Conservation (phyloP, 2,888 invertebrate species). For the Spodoptera exigua region DNA sequence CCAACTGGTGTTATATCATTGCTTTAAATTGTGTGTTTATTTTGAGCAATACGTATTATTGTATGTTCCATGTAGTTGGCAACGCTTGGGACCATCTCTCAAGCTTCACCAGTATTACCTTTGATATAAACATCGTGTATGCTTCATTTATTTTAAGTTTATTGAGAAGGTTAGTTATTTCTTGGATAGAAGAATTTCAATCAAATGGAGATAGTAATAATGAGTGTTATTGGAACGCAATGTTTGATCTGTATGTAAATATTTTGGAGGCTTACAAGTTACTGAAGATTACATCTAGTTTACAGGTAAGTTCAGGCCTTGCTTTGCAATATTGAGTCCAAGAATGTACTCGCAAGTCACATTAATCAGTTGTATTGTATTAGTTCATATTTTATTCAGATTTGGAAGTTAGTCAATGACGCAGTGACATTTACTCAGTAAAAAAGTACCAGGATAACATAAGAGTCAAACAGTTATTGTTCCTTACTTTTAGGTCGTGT, state of each 20-base stretch:
- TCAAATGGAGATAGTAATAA: constrained; percentile 4
- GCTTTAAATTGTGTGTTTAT: constrained; percentile 3
- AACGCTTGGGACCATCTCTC: neutral
- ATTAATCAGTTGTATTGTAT: too few species aligned
- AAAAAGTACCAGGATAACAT: too few species aligned
- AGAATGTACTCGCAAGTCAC: too few species aligned
- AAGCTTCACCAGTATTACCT: constrained; percentile 22
- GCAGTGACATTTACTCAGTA: too few species aligned
- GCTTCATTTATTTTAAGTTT: constrained; percentile 8
- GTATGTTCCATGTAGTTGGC: constrained; percentile 14
- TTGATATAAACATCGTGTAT: constrained; percentile 19
- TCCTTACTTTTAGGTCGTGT: constrained; percentile 14
- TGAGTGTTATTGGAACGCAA: constrained; percentile 20
- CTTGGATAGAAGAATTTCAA: constrained; percentile 10
- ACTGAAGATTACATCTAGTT: neutral
- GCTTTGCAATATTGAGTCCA: too few species aligned
- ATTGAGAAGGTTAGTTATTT: constrained; percentile 1
- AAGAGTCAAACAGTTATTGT: too few species aligned
- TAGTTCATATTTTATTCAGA: too few species aligned
- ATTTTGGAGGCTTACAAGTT: constrained; percentile 16
- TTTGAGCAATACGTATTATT: neutral
- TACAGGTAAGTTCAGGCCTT: constrained; percentile 6
- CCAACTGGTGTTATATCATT: constrained; percentile 20
- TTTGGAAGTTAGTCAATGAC: too few species aligned
- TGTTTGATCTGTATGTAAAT: constrained; percentile 24